These are phyloP conservation scores for Mormyrus iriodes DNA, from an alignment of 2,113 vertebrate genomes.

Conservation along the genomic window DNA sequence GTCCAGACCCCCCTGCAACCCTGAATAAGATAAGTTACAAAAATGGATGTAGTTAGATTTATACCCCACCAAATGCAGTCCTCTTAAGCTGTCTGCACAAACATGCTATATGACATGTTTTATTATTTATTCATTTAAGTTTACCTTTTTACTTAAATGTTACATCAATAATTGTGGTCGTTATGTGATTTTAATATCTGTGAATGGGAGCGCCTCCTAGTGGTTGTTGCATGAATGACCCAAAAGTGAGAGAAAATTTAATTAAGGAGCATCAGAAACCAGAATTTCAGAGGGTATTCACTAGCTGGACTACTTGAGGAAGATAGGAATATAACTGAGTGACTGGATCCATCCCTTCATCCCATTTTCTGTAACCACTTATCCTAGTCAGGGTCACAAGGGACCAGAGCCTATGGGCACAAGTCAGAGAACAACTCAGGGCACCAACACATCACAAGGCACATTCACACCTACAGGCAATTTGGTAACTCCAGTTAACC, in stretches of 20 bases:
- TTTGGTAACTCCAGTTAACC: neutral
- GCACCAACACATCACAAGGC: neutral
- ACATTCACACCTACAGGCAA: neutral
- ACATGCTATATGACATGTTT: neutral
- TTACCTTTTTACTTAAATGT: neutral
- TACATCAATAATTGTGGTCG: neutral
- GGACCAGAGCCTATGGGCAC: neutral
- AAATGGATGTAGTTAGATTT: no score
- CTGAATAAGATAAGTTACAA: no score
- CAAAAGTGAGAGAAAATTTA: neutral
- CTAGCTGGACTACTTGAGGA: neutral
- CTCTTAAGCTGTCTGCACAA: neutral
- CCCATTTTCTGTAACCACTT: neutral
- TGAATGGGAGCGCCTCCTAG: neutral
- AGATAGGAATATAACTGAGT: neutral
- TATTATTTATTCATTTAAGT: neutral
- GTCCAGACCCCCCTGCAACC: no score
- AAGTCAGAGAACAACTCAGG: neutral
- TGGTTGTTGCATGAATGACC: neutral
- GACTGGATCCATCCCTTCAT: neutral
- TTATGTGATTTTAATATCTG: neutral
- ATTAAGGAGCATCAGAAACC: neutral
- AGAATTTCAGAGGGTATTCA: neutral
- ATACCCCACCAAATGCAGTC: neutral
- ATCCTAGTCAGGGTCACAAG: neutral